Conservation (phyloP, 1,140 invertebrate genomes). For the Lepidostoma basale region DNA sequence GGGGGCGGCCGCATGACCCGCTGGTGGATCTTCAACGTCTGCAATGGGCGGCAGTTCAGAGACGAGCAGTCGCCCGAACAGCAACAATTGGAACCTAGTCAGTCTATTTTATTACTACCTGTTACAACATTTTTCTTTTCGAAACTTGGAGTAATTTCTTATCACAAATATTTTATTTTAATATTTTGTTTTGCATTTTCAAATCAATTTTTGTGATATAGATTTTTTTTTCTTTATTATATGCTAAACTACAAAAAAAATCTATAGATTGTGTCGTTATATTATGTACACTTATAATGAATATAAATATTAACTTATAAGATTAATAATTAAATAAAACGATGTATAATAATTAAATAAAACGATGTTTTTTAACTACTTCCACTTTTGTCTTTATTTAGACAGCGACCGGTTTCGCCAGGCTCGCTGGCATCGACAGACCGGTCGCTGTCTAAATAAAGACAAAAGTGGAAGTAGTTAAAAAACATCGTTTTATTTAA, state of each 20-base stretch:
- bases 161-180: neutral
- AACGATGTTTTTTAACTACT: too few species aligned
- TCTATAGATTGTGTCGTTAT: too few species aligned
- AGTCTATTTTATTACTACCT: neutral
- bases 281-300: too few species aligned
- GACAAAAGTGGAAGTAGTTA: too few species aligned
- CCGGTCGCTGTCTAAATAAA: too few species aligned
- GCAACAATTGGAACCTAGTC: slow-evolving; percentile 47
- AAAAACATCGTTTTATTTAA: too few species aligned
- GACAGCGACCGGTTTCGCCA: too few species aligned
- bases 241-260: neutral
- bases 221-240: neutral
- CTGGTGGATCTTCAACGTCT: slow-evolving; percentile 59
- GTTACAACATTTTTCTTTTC: neutral
- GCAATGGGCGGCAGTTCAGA: slow-evolving; percentile 54
- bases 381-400: too few species aligned
- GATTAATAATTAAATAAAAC: too few species aligned
- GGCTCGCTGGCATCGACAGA: too few species aligned
- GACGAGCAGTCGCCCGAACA: slow-evolving; percentile 51
- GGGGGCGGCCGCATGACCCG: slow-evolving; percentile 49
- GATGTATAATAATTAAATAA: too few species aligned
- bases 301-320: too few species aligned
- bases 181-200: neutral
- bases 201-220: neutral
- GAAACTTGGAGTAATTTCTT: neutral